Base-by-base conservation (phyloP, 2,888 invertebrate species). In the Heliconius ismenius region DNA sequence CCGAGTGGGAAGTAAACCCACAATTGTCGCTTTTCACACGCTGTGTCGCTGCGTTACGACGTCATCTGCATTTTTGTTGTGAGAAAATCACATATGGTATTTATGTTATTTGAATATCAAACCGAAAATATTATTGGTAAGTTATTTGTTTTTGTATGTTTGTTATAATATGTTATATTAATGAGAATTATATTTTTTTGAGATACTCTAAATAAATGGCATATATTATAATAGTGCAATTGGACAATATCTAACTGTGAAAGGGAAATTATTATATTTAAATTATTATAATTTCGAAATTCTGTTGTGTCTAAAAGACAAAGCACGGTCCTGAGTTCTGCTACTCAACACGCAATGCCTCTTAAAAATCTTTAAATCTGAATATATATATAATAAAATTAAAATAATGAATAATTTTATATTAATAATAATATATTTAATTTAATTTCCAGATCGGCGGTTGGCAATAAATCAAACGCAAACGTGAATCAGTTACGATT, bases 401-500 rank as follows among this genome's bases (percentile, higher is more conserved):
- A 21, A 18, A 49, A 21, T 49, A 49, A 49, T 49, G 7, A 24
- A 24, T 26, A 26, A 15, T 62, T 62, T 60, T 62, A 62, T 62
- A 26, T 26, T 26, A 7, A 24, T 64, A 64, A 28, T 64, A 64
- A 32, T 32, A 21, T 32, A 28, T 32, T 28, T 28, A 36, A 24
- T 26, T 43, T 65, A 28, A 28, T 13, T 95, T 95, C 78, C 91
- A 96, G 96, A 94, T 92, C 90, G 83, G 87, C 93, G 85, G 90
- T 91, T 86, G 91, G 91, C 89, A 91, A 91, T 89, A 92, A 92
- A 86, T 86, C 93, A 87, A 91, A 92, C 88, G 86, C 92, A 88
- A 91, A 92, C 92, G 92, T 90, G 92, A 95, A 91, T 93, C 92
- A 92, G 91, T 90, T 93, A 90, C 94, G 93, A 92, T 93, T 92